phyloP scores from a whole-genome alignment of 2,888 invertebrate species.

The Neria commutata region DNA sequence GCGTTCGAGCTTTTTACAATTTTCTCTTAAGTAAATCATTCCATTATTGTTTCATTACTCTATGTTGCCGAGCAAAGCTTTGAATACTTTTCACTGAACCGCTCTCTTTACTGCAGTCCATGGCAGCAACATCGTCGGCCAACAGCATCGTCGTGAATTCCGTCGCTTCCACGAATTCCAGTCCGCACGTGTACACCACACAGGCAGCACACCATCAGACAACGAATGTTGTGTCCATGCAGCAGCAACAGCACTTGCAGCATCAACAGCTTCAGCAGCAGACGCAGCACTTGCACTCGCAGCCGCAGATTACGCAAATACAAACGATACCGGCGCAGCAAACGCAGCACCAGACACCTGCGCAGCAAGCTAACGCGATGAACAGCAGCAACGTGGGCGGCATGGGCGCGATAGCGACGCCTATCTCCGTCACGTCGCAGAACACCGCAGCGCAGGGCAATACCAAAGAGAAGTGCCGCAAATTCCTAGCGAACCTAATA shows the following conservation, averaged over 20 bases:
- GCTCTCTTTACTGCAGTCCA: slow-evolving; percentile 15
- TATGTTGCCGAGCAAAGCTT: neutral
- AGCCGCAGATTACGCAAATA: slow-evolving; percentile 58
- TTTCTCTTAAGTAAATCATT: slow-evolving; percentile 4
- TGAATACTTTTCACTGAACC: neutral
- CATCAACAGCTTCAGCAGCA: slow-evolving; percentile 48
- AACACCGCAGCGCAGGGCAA: slow-evolving; percentile 65
- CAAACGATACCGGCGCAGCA: slow-evolving; percentile 46
- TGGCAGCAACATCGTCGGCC: slow-evolving; percentile 53
- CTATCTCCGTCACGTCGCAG: slow-evolving; percentile 36
- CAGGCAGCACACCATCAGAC: slow-evolving; percentile 43
- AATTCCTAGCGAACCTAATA: slow-evolving; percentile 93
- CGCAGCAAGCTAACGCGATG: slow-evolving; percentile 30
- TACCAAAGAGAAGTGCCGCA: slow-evolving; percentile 97
- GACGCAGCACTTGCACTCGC: slow-evolving; percentile 49
- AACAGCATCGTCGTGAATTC: slow-evolving; percentile 62
- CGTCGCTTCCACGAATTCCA: slow-evolving; percentile 56
- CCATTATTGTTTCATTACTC: neutral
- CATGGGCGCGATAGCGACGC: too few species aligned
- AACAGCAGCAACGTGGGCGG: slow-evolving; percentile 38
- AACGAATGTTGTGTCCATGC: slow-evolving; percentile 43
- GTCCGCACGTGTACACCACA: slow-evolving; percentile 47
- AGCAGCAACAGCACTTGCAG: slow-evolving; percentile 35
- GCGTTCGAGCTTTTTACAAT: neutral
- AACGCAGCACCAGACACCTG: slow-evolving; percentile 30